Evolutionary conservation across 1,140 invertebrate species (phyloP).

Genomic region (Drosophila nebulosa): DNA sequence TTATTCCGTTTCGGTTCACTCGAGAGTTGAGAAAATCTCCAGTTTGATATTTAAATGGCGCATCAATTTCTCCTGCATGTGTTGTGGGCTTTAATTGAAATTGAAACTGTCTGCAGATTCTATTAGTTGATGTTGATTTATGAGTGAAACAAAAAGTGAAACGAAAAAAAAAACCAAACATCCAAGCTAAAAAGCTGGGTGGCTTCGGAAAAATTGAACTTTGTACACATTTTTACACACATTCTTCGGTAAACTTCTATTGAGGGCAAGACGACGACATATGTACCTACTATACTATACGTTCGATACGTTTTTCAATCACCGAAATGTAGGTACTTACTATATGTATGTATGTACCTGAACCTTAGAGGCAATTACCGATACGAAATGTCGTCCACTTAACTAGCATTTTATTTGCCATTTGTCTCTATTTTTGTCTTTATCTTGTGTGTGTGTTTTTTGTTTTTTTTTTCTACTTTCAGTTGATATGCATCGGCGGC

Average conservation of each 20-base stretch:
- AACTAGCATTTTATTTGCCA: neutral
- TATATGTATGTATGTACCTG: neutral
- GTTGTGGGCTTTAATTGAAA: constrained; percentile 63
- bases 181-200: neutral
- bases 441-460: neutral
- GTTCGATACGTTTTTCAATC: constrained; percentile 47
- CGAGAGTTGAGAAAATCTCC: constrained; percentile 63
- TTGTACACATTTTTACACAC: constrained; percentile 11
- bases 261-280: constrained; percentile 12
- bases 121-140: constrained; percentile 71
- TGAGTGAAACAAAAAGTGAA: constrained; percentile 38
- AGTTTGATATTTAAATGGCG: constrained; percentile 71
- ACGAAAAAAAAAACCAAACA: constrained; percentile 15
- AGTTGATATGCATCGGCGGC: constrained; percentile 69
- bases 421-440: neutral
- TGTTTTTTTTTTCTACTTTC: constrained; percentile 20
- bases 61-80: constrained; percentile 53
- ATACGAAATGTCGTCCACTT: neutral
- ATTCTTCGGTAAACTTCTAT: constrained; percentile 66
- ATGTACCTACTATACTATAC: too few relatives aligned
- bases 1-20: constrained; percentile 6
- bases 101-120: constrained; percentile 76
- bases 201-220: constrained; percentile 12
- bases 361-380: neutral
- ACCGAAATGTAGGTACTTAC: constrained; percentile 39